Evolutionary conservation across 2,888 invertebrate species (phyloP), one percentile per base, ranked within the genome.

Genomic region (Chromoteleia sp.): DNA sequence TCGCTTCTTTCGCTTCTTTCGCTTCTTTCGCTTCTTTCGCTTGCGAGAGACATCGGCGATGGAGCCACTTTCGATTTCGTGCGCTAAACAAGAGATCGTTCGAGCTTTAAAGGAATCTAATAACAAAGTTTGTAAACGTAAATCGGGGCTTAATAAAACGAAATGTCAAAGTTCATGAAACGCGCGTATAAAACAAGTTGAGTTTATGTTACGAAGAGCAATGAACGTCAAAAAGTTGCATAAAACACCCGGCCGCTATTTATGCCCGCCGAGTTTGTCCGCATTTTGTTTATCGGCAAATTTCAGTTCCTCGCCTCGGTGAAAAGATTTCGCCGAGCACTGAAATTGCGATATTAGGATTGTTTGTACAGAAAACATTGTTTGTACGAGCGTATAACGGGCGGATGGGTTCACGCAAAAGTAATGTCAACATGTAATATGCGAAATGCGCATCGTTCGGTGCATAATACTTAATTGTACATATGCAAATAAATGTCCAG

Each of bases 381-480:
- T 8, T 0, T 0, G 43, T 36, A 36, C 36, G 17, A 25, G 39
- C 33, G 59, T 8, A 10, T 17, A 29, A 54, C 15, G 19, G 19
- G 10, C 29, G 12, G 48, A 56, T 54, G n/a, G 17, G 39, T 45
- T 39, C 29, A 39, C 39, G 58, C 48, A 50, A 65, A 75, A 75
- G 58, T 76, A 63, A 63, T 70, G 63, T 75, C 56, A 75, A 75
- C 67, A 67, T 67, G 50, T 68, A 58, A 67, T n/a, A n/a, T 59
- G 33, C 12, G 14, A 78, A 71, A 71, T 54, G 58, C 39, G 14
- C 54, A 61, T 54, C 54, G 29, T 29, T 61, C 36, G 54, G 45
- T 36, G 52, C 61, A 54, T 76, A 61, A 77, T 77, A 77, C 61
- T 77, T 77, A 77, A 61, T 77, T 61, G 68, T 70, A 77, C 68